phyloP scores from a whole-genome alignment of 2,113 vertebrate genomes.

The Thunnus thynnus region DNA sequence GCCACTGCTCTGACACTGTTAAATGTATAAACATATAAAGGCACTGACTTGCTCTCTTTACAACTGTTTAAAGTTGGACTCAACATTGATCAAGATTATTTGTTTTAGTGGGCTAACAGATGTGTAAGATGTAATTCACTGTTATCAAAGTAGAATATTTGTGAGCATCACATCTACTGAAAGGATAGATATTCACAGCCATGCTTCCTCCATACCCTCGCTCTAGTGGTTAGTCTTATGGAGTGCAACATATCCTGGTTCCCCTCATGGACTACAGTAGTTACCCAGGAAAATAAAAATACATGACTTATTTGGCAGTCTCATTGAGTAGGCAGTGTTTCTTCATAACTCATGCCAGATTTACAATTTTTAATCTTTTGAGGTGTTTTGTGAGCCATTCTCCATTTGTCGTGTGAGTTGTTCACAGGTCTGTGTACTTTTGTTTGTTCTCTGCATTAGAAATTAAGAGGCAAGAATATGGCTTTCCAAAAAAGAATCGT shows the following conservation, averaged over 20 bases:
- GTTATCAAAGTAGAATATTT: not conserved
- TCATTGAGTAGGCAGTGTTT: not conserved
- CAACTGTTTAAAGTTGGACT: not conserved
- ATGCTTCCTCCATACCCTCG: not conserved
- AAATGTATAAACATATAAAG: not conserved
- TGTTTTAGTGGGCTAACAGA: constrained; percentile 15
- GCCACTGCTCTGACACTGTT: not conserved
- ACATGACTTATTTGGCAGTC: not conserved
- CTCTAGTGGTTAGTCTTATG: constrained; percentile 30
- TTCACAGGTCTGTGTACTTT: constrained; percentile 6
- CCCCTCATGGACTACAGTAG: not conserved
- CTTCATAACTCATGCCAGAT: too few species aligned
- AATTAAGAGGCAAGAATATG: not conserved
- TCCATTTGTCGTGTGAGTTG: not conserved
- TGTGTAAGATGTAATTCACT: constrained; percentile 21
- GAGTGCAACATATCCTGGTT: not conserved
- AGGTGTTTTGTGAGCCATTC: not conserved
- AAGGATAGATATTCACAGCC: not conserved
- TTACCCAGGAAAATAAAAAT: constrained; percentile 9
- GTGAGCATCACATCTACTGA: not conserved
- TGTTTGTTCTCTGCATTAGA: not conserved
- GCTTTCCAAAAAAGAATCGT: too few species aligned
- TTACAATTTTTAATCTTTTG: not conserved
- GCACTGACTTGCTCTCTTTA: constrained; percentile 2
- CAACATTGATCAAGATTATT: not conserved